Conservation (phyloP, 1,140 invertebrate species). For the Ceratosolen solmsi region DNA sequence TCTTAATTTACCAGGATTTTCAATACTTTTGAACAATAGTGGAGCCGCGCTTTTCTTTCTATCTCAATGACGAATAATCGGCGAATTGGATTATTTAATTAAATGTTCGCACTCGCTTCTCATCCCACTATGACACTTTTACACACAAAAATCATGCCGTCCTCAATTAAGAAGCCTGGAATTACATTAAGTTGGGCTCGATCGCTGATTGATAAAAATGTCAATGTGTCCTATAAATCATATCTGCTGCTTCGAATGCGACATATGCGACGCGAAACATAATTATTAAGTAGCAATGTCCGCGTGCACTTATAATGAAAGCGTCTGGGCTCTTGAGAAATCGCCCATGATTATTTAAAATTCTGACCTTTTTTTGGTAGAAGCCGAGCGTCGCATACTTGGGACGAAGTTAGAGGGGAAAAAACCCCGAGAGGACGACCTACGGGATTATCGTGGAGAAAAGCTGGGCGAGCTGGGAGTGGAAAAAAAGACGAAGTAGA, state of each 20-base stretch:
- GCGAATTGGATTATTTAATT: no score
- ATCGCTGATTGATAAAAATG: no score
- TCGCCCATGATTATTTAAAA: background rate
- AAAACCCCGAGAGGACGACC: background rate
- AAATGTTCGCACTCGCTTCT: no score
- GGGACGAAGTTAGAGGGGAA: background rate
- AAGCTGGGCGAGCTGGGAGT: background rate
- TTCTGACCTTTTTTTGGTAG: background rate
- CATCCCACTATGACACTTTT: no score
- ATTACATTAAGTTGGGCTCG: no score
- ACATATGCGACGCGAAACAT: no score
- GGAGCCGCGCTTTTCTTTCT: background rate
- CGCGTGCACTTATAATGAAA: background rate
- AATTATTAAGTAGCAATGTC: no score
- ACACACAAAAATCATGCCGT: no score
- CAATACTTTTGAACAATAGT: background rate
- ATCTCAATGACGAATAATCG: background rate
- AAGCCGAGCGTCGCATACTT: background rate
- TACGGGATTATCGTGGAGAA: background rate
- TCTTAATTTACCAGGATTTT: background rate
- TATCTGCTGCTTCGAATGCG: no score
- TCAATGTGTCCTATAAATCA: no score
- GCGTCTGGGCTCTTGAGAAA: background rate
- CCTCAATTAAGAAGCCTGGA: no score
- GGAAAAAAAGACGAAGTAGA: background rate